Evolutionary conservation across 2,888 invertebrate species (phyloP), one percentile per base, ranked within the genome.

Genomic region (Camponotus fellah): DNA sequence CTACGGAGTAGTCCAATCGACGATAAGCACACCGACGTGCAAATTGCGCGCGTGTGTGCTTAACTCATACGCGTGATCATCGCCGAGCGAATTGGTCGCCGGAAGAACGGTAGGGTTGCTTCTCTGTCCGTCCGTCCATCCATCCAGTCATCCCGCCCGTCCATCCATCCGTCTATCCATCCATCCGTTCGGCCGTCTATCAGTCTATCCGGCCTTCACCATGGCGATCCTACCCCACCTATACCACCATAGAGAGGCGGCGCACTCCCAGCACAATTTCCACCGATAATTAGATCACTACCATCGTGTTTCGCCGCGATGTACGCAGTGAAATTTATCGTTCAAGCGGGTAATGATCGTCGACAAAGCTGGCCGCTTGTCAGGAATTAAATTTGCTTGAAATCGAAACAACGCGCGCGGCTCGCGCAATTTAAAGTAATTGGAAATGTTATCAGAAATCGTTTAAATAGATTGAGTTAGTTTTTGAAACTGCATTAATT

Each of bases 251-350:
- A 71, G 77, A 76, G 83, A 82, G 77, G 68, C 80, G 72, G 65
- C 83, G 84, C 71, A 68, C 85, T 90, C 85, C 86, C 89, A 89
- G 87, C 87, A 91, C 91, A 89, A 90, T 91, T 90, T 88, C 88
- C 90, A 86, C 82, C 83, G 89, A 88, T 89, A 90, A 90, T 91
- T 91, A 90, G 89, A 90, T 91, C 91, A 91, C 86, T 66, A 80
- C 77, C 88, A 81, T 84, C 83, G 87, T 86, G 90, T 89, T 89
- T 89, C 87, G 82, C 85, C 87, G 65, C 84, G 85, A 77, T 85
- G 84, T 90, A 85, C 85, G 84, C 85, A 72, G 85, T 83, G 62
- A 85, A 88, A 90, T 90, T 87, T 89, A 89, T 89, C 87, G 90
- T 74, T 74, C 64, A 76, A 74, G 66, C 77, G 62, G 84, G 32